A percentile compares a stretch with the other conserved stretches of the same genome.
phyloP scores from a whole-genome alignment of 2,888 invertebrate genomes.

The Dicyrtoma fusca region DNA sequence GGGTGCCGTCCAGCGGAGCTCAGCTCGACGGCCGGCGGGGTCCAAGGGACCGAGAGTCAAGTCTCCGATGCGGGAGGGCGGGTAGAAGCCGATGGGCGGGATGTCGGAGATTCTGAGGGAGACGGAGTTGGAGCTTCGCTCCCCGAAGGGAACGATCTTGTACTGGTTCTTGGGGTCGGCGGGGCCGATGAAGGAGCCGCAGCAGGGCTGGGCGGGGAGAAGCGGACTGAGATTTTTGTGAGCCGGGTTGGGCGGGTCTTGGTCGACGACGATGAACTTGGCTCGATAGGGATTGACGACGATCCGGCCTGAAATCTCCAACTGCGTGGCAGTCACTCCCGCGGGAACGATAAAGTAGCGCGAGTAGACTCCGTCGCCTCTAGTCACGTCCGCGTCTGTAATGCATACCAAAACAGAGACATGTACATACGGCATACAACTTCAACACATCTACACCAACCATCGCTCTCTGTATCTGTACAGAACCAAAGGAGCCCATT shows the following conservation, averaged over 20 bases:
- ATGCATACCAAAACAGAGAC: constrained; percentile 7
- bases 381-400: constrained; percentile 68
- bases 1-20: constrained; percentile 67
- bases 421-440: neutral
- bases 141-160: constrained; percentile 54
- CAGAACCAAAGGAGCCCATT: too few species aligned
- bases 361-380: constrained; percentile 70
- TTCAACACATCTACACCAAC: neutral
- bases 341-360: constrained; percentile 63
- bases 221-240: constrained; percentile 7
- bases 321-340: constrained; percentile 48
- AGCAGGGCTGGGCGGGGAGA: constrained; percentile 45
- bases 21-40: constrained; percentile 62
- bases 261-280: constrained; percentile 50
- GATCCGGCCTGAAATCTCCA: constrained; percentile 53
- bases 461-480: too few species aligned
- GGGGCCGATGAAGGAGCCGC: constrained; percentile 50
- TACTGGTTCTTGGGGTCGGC: constrained; percentile 53
- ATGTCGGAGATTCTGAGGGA: constrained; percentile 51
- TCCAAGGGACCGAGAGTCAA: constrained; percentile 59
- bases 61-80: constrained; percentile 65
- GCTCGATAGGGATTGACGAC: constrained; percentile 55
- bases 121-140: constrained; percentile 52
- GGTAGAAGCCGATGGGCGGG: constrained; percentile 50
- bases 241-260: constrained; percentile 27